Evolutionary conservation across 2,888 invertebrate genomes (phyloP).

Genomic region (Drosophila nigricruria): DNA sequence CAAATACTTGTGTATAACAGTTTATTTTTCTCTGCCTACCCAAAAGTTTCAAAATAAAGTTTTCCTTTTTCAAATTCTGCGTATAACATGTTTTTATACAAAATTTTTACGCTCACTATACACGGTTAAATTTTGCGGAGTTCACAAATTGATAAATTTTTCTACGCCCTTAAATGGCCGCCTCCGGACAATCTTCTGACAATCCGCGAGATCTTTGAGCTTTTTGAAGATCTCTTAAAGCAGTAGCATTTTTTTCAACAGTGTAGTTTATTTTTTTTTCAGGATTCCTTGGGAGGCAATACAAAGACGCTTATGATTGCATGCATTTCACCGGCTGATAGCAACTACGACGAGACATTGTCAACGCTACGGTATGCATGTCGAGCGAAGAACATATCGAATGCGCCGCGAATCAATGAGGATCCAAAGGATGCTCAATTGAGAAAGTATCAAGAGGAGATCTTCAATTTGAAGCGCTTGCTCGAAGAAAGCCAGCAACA

Average conservation of each 20-base stretch:
- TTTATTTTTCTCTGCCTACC: too few relatives aligned
- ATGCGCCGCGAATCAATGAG: slow-evolving; percentile 93
- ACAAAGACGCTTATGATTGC: slow-evolving; percentile 96
- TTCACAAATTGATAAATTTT: too few relatives aligned
- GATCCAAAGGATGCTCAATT: slow-evolving; percentile 96
- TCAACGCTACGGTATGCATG: slow-evolving; percentile 94
- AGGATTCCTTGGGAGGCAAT: slow-evolving; percentile 94
- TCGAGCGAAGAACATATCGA: slow-evolving; percentile 94
- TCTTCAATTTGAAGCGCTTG: slow-evolving; percentile 87
- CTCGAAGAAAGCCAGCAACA: slow-evolving; percentile 63
- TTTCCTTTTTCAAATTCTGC: too few relatives aligned
- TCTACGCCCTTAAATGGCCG: too few relatives aligned
- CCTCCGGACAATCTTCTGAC: too few relatives aligned
- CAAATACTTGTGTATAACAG: neutral
- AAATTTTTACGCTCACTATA: too few relatives aligned
- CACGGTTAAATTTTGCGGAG: too few relatives aligned
- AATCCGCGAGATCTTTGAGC: too few relatives aligned
- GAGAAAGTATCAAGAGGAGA: slow-evolving; percentile 93
- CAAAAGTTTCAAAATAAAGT: too few relatives aligned
- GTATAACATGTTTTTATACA: too few relatives aligned
- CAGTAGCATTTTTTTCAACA: neutral
- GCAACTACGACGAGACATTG: slow-evolving; percentile 93
- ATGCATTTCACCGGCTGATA: slow-evolving; percentile 92
- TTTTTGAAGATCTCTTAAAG: neutral
- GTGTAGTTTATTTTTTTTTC: neutral